These are phyloP conservation scores for Drosophila nikananu DNA, from an alignment of 1,140 invertebrate species.

Conservation along the genomic window DNA sequence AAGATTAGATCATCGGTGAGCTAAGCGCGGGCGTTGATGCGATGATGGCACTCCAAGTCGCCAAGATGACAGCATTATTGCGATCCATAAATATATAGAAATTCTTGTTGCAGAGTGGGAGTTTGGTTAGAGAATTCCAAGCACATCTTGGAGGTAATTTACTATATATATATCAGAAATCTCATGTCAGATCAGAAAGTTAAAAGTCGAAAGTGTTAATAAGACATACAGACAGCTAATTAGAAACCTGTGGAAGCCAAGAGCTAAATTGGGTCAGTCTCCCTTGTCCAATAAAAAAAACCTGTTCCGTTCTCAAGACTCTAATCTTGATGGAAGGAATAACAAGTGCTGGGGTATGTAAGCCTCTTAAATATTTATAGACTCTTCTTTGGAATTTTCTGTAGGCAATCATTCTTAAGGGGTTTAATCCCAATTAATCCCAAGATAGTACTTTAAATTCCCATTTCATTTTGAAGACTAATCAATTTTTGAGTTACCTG, in stretches of 20 bases:
- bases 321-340: neutral
- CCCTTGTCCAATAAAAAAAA: neutral
- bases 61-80: slow-evolving; percentile 14
- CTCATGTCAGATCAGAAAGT: neutral
- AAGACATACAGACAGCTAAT: neutral
- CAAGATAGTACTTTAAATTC: neutral
- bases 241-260: slow-evolving; percentile 8
- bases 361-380: slow-evolving; percentile 19
- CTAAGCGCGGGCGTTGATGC: slow-evolving; percentile 55
- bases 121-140: neutral
- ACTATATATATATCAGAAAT: no score
- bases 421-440: neutral
- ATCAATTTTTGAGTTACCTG: neutral
- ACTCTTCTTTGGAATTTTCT: neutral
- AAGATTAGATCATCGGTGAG: slow-evolving; percentile 69
- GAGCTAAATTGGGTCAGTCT: slow-evolving; percentile 10
- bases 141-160: neutral
- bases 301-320: slow-evolving; percentile 7
- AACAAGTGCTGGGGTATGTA: neutral
- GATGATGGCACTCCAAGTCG: slow-evolving; percentile 10
- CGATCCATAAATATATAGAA: slow-evolving; percentile 9
- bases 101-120: neutral
- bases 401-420: neutral
- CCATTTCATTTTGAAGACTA: neutral
- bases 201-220: slow-evolving; percentile 9